These are phyloP conservation scores for Charaxes varanes DNA, from an alignment of 1,140 invertebrate genomes.

Conservation along the genomic window DNA sequence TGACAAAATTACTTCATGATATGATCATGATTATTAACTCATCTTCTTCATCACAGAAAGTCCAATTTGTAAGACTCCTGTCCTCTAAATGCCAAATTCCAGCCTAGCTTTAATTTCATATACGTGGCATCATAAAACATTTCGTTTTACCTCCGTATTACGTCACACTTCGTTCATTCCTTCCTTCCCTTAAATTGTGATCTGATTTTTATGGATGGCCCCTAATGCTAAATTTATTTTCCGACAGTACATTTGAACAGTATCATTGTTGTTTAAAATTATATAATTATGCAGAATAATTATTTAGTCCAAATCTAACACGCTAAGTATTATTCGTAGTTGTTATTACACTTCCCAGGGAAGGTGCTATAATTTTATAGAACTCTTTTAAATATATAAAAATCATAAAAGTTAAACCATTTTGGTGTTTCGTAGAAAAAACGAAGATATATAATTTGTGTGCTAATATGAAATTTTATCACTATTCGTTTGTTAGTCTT, in stretches of 20 bases:
- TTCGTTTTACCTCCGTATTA: too few species aligned
- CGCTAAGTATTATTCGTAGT: slow-evolving; percentile 18
- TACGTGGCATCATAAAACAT: too few species aligned
- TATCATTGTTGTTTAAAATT: neutral
- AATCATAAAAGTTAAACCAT: neutral
- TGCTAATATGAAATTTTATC: slow-evolving; percentile 1
- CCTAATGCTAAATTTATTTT: too few species aligned
- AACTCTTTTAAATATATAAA: neutral
- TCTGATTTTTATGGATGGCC: too few species aligned
- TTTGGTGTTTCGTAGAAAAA: neutral
- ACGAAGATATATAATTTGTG: neutral
- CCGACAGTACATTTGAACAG: too few species aligned
- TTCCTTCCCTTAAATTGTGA: too few species aligned
- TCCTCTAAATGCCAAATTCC: too few species aligned
- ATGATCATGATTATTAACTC: neutral
- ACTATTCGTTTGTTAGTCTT: neutral
- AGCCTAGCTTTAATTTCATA: too few species aligned
- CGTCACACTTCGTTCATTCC: too few species aligned
- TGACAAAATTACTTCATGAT: neutral
- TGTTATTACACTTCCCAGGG: slow-evolving; percentile 33
- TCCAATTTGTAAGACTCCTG: too few species aligned
- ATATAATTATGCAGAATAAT: slow-evolving; percentile 1
- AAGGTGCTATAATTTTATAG: slow-evolving; percentile 32
- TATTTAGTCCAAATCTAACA: too few species aligned
- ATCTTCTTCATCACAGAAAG: neutral